phyloP scores from a whole-genome alignment of 2,888 invertebrate species.

The Drosophila colorata region DNA sequence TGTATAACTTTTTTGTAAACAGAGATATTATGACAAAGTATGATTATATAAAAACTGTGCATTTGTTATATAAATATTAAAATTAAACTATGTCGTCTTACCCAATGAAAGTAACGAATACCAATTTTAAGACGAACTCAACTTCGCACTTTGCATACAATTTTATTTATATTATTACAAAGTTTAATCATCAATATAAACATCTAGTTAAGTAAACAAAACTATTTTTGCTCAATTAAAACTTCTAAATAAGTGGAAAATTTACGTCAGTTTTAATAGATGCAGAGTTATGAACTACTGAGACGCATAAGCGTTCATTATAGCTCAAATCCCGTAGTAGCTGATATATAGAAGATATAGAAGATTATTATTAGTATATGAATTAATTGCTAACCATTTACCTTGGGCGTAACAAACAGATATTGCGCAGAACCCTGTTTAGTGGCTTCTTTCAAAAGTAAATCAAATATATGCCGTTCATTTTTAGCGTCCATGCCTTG shows the following conservation, averaged over 20 bases:
- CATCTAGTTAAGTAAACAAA: too few species aligned
- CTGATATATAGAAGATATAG: slow-evolving; percentile 84
- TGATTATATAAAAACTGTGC: too few species aligned
- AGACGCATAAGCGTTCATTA: slow-evolving; percentile 89
- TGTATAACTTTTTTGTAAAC: too few species aligned
- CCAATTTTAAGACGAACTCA: too few species aligned
- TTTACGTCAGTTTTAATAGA: slow-evolving; percentile 27
- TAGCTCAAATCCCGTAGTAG: slow-evolving; percentile 90
- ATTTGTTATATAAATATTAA: too few species aligned
- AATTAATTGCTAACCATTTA: slow-evolving; percentile 81
- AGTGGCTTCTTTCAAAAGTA: slow-evolving; percentile 91
- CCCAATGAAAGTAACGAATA: too few species aligned
- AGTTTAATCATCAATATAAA: too few species aligned
- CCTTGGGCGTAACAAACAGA: slow-evolving; percentile 97
- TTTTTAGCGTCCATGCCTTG: slow-evolving; percentile 96
- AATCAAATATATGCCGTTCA: slow-evolving; percentile 92
- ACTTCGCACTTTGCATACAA: too few species aligned
- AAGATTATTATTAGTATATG: background rate
- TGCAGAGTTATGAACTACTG: slow-evolving; percentile 90
- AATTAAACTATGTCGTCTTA: too few species aligned
- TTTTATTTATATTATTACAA: too few species aligned
- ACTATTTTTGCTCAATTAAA: too few species aligned
- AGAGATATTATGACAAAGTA: too few species aligned
- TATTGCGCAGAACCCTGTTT: slow-evolving; percentile 91
- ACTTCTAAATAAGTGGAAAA: slow-evolving; percentile 39